A percentile compares a stretch with the other conserved stretches of the same genome.
Conservation (phyloP, 2,113 vertebrate species). For the Engraulis encrasicolus region DNA sequence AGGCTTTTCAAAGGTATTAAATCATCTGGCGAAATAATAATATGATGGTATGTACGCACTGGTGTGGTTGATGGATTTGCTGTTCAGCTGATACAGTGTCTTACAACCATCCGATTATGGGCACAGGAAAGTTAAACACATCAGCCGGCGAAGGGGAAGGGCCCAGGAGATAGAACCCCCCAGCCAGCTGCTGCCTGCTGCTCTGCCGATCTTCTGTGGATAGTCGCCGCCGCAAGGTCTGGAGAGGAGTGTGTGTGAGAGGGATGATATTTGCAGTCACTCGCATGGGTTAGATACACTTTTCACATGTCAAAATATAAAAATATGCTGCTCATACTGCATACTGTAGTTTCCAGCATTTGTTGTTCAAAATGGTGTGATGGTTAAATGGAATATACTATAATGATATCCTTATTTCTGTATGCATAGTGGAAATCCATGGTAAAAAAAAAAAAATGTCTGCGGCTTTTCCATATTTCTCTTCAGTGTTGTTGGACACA, state of each 20-base stretch:
- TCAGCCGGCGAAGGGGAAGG: neutral
- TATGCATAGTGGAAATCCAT: no score
- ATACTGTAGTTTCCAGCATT: no score
- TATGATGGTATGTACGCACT: neutral
- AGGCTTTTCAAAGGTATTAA: neutral
- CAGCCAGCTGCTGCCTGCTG: no score
- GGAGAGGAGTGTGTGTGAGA: no score
- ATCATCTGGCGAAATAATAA: slow-evolving; percentile 14
- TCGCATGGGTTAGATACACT: no score
- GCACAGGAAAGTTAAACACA: neutral
- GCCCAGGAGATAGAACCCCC: neutral
- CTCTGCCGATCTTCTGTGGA: no score
- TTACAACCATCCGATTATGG: slow-evolving; percentile 11
- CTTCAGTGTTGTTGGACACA: neutral
- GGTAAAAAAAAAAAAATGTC: neutral
- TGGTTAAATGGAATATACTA: neutral
- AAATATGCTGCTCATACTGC: no score
- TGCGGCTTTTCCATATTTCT: neutral
- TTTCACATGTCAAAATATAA: no score
- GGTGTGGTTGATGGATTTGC: slow-evolving; percentile 2
- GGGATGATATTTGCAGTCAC: neutral
- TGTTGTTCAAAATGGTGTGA: no score
- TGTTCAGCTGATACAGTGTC: neutral
- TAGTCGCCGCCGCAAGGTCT: no score
- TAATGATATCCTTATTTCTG: neutral